phyloP scores from a whole-genome alignment of 2,113 vertebrate genomes.

The Aramus guarauna region DNA sequence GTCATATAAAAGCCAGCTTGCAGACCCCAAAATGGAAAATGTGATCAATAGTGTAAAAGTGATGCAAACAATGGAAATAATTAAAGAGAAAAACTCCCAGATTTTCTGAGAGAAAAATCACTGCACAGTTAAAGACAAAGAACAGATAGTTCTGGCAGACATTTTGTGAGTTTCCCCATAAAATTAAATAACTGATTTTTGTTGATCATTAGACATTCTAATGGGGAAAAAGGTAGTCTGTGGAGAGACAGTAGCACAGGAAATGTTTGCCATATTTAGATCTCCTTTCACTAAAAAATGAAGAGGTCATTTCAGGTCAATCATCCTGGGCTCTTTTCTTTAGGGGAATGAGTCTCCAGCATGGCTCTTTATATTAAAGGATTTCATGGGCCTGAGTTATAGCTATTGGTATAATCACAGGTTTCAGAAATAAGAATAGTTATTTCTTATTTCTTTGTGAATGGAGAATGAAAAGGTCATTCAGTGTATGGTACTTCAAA shows the following conservation, averaged over 20 bases:
- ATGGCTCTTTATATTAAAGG: conserved; percentile 41
- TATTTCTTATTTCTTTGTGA: conserved; percentile 67
- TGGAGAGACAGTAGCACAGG: conserved; percentile 11
- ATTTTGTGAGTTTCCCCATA: background rate
- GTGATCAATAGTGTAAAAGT: background rate
- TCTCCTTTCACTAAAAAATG: conserved; percentile 45
- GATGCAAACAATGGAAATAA: background rate
- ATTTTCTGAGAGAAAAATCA: background rate
- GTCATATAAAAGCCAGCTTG: background rate
- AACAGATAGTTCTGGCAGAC: background rate
- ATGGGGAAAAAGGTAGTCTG: background rate
- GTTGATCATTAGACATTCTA: background rate
- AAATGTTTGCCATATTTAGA: conserved; percentile 57
- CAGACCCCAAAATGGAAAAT: background rate
- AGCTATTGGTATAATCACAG: conserved; percentile 45
- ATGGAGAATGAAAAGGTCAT: conserved; percentile 53
- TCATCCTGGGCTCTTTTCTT: conserved; percentile 47
- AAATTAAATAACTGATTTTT: background rate
- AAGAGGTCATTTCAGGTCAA: conserved; percentile 39
- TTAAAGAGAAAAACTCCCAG: background rate
- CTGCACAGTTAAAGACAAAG: background rate
- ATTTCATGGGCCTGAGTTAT: conserved; percentile 61
- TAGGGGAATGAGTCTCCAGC: conserved; percentile 9
- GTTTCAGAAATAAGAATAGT: conserved; percentile 57
- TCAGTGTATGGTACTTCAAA: conserved; percentile 51